Conservation (phyloP, 2,113 vertebrate species). For the Ginglymostoma cirratum region DNA sequence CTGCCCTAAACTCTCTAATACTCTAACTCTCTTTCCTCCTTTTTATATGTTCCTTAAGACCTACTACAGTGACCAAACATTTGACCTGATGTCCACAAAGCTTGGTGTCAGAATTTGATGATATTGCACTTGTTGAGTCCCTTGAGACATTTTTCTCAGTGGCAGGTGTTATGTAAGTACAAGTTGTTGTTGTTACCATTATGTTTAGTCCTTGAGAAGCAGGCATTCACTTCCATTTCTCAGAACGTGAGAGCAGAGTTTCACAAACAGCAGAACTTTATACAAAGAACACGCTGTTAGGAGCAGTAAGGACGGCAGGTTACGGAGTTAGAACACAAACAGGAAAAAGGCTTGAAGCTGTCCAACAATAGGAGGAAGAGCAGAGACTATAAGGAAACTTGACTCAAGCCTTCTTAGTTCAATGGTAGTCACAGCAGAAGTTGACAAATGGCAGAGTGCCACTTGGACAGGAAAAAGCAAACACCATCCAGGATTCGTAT, state of each 20-base stretch:
- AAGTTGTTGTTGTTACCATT: not conserved
- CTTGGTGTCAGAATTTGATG: too few species aligned
- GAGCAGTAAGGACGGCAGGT: not conserved
- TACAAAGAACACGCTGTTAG: not conserved
- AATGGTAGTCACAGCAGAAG: not conserved
- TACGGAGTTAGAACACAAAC: not conserved
- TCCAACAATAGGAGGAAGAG: slow-evolving; percentile 1
- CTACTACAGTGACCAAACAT: too few species aligned
- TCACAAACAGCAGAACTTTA: not conserved
- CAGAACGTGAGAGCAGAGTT: not conserved
- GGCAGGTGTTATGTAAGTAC: too few species aligned
- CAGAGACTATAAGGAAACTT: not conserved
- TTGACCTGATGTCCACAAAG: too few species aligned
- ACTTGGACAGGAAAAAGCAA: not conserved
- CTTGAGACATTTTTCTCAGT: too few species aligned
- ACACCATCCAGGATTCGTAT: not conserved
- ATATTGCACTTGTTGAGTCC: too few species aligned
- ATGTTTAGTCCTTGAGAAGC: not conserved
- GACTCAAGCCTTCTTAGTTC: not conserved
- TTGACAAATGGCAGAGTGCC: not conserved
- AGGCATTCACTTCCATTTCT: not conserved
- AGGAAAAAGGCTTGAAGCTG: slow-evolving; percentile 6
- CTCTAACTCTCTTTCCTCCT: too few species aligned
- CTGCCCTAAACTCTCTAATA: too few species aligned
- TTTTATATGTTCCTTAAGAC: too few species aligned